Evolutionary conservation across 2,797 vertebrate genomes (phyloP).

Genomic region (Percopsis omiscomaycus): DNA sequence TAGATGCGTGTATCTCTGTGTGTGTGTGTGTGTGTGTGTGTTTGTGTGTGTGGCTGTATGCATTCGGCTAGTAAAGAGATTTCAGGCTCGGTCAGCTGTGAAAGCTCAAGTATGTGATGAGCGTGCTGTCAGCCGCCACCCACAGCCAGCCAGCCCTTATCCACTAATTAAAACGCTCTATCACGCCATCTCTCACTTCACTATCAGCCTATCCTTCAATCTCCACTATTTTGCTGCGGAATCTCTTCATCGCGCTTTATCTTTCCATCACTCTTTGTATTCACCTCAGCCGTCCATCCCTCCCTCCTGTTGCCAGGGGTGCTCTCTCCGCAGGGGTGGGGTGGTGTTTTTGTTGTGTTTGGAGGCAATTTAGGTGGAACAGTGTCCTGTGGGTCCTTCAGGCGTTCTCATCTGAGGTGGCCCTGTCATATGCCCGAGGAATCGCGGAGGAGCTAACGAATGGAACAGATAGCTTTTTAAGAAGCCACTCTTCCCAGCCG

Average conservation of each 20-base stretch:
- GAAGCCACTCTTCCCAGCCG: background rate
- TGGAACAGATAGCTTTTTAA: constrained; percentile 56
- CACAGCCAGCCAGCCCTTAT: constrained; percentile 66
- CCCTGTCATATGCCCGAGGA: constrained; percentile 68
- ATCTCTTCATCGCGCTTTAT: constrained; percentile 66
- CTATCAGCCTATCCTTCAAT: constrained; percentile 66
- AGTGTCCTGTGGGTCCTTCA: constrained; percentile 61
- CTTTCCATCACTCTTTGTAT: constrained; percentile 57
- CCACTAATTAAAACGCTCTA: constrained; percentile 76
- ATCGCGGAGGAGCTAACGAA: constrained; percentile 51
- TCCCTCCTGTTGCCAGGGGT: constrained; percentile 16
- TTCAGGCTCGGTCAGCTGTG: constrained; percentile 76
- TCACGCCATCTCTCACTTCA: constrained; percentile 68
- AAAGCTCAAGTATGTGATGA: constrained; percentile 69
- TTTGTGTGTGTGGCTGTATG: constrained; percentile 40
- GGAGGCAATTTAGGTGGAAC: constrained; percentile 58
- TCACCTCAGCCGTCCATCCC: constrained; percentile 29
- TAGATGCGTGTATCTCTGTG: constrained; percentile 12
- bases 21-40: constrained; percentile 34
- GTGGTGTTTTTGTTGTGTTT: constrained; percentile 58
- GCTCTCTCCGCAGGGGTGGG: background rate
- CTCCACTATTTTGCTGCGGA: constrained; percentile 45
- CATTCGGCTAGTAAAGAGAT: constrained; percentile 61
- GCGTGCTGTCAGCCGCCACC: constrained; percentile 53
- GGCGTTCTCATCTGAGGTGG: constrained; percentile 46